Conservation (phyloP, 2,113 vertebrate species). For the Mirounga angustirostris region DNA sequence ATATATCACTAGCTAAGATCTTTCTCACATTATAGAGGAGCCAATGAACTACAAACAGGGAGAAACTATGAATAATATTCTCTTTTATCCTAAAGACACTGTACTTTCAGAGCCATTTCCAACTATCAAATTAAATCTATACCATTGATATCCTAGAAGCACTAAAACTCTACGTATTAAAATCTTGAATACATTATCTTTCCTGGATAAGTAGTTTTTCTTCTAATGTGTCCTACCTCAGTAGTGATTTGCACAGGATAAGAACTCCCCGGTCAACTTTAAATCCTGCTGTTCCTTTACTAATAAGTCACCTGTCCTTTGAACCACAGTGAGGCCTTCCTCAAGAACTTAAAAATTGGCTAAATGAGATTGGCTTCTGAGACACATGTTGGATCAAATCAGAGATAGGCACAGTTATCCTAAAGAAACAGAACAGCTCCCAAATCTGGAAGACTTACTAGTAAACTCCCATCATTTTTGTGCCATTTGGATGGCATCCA, state of each 20-base stretch:
- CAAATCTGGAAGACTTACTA: not conserved
- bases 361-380: not conserved
- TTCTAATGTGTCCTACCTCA: not conserved
- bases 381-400: not conserved
- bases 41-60: not conserved
- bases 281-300: not conserved
- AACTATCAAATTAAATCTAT: not conserved
- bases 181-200: not conserved
- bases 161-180: not conserved
- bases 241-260: not conserved
- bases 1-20: slow-evolving; percentile 38
- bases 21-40: slow-evolving; percentile 5
- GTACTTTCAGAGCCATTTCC: not conserved
- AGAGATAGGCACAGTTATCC: not conserved
- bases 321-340: not conserved
- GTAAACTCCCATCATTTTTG: not conserved
- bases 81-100: not conserved
- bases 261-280: not conserved
- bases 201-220: not conserved
- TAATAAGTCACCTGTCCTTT: not conserved
- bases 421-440: not conserved
- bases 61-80: slow-evolving; percentile 8
- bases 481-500: not conserved
- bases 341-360: not conserved
- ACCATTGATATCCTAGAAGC: not conserved